Percentiles rank a stretch among this genome's conserved stretches.
phyloP scores from a whole-genome alignment of 2,797 vertebrate species.

The Sylvilagus floridanus region DNA sequence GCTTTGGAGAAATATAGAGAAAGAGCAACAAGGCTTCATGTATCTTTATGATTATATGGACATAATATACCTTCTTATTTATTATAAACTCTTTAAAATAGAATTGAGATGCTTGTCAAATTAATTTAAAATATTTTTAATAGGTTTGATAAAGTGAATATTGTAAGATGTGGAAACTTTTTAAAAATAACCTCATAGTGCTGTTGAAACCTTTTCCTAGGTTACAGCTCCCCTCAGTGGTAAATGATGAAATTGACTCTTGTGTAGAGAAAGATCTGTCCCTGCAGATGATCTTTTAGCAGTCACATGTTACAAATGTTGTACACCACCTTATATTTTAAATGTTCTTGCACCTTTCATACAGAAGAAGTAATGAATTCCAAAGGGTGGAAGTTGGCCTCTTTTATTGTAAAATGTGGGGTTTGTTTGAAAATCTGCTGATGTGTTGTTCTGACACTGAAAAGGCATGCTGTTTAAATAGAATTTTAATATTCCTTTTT shows the following conservation, averaged over 20 bases:
- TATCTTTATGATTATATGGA: background rate
- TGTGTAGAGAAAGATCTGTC: constrained; percentile 18
- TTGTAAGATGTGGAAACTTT: constrained; percentile 45
- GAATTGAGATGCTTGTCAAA: constrained; percentile 22
- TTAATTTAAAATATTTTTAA: constrained; percentile 59
- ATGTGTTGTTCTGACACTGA: constrained; percentile 4
- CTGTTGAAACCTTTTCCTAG: constrained; percentile 78
- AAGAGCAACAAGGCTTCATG: background rate
- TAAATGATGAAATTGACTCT: constrained; percentile 73
- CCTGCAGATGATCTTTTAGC: background rate
- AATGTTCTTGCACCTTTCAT: background rate
- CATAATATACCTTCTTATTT: background rate
- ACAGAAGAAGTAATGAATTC: constrained; percentile 42
- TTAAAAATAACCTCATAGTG: background rate
- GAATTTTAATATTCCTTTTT: constrained; percentile 4
- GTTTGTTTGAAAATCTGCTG: constrained; percentile 50
- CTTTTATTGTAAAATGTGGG: constrained; percentile 37
- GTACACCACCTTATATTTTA: constrained; percentile 28
- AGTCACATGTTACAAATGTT: background rate
- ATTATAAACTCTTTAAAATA: background rate
- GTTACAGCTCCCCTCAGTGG: constrained; percentile 88
- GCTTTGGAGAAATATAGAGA: background rate
- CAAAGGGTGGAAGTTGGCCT: background rate
- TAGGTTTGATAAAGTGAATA: constrained; percentile 44
- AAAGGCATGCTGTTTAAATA: background rate